phyloP scores from a whole-genome alignment of 2,888 invertebrate genomes.

The Molorchus minor region DNA sequence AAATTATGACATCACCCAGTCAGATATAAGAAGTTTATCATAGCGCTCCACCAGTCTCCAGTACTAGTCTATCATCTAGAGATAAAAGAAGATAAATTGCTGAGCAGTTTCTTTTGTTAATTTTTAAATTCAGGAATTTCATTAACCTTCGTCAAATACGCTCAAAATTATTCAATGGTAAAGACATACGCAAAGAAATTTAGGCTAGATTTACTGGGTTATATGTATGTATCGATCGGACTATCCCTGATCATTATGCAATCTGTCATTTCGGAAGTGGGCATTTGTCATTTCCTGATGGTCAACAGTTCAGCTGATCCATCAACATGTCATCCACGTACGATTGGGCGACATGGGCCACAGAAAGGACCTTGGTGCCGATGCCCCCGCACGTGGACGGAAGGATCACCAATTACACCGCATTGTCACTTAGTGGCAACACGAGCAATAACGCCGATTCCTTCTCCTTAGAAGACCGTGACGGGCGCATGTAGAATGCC shows the following conservation, averaged over 20 bases:
- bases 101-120: too few species aligned
- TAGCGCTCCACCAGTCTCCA: too few species aligned
- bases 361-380: constrained; percentile 43
- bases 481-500: constrained; percentile 33
- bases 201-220: too few species aligned
- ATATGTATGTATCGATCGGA: constrained; percentile 21
- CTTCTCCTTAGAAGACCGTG: constrained; percentile 52
- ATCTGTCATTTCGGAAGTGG: constrained; percentile 55
- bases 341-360: constrained; percentile 34
- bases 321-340: constrained; percentile 51
- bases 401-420: constrained; percentile 58
- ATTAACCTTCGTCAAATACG: not conserved
- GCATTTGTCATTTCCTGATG: constrained; percentile 56
- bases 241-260: constrained; percentile 52
- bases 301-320: constrained; percentile 51
- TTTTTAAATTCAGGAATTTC: too few species aligned
- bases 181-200: too few species aligned
- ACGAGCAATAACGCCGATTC: constrained; percentile 36
- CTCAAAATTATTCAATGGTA: constrained; percentile 11
- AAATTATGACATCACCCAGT: too few species aligned
- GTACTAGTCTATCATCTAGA: too few species aligned
- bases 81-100: too few species aligned
- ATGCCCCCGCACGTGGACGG: constrained; percentile 60
- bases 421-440: constrained; percentile 42
- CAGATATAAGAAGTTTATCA: too few species aligned